Base-by-base conservation (phyloP, 53 echinoderm and acorn worm species). In the Crossaster papposus region DNA sequence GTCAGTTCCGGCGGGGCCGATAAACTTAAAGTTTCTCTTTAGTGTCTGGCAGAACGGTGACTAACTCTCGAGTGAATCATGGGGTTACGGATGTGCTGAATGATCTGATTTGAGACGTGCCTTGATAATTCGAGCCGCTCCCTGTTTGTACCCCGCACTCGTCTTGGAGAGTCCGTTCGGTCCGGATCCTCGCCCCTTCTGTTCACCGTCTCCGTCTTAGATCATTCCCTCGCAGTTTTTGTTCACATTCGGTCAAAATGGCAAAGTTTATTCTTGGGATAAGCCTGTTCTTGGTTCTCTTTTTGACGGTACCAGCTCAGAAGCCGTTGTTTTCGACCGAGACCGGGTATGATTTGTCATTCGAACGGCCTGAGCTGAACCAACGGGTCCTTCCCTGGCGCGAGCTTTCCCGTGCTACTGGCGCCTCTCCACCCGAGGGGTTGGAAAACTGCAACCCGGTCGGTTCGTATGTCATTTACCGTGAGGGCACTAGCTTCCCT, bases 401-500 rank as follows among this genome's bases (percentile, higher is more conserved):
- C 24, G 34, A 78, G 9, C 83, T 79, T 13, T 76, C 64, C 6
- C 53, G 38, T 38, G 44, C 20, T 30, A 75, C 65, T 2, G 87
- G 76, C 29, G 29, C 4, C 64, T 36, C 32, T 5, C 35, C 77
- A 2, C 74, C 90, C 33, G 76, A 82, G 32, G 85, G 85, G 17
- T 14, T 91, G 65, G 70, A 91, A 23, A 85, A 32, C 68, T 91
- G 91, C 78, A 37, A 2, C 0, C 93, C 84, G 22, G 86, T 65
- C 14, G 93, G 93, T 14, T 73, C 88, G 26, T 95, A 95, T 84
- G 79, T 72, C 30, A 86, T 92, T 4, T 81, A 90, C 38, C 93
- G 95, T 31, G 93, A 93, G 51, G 95, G 90, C 1, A 50, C 88
- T 4, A 91, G 90, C 14, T 95, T 88, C 88, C 81, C 90, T 0